Percentiles rank a stretch among this genome's conserved stretches.
Conservation (phyloP, 2,888 invertebrate species). For the Parelbella ahira region DNA sequence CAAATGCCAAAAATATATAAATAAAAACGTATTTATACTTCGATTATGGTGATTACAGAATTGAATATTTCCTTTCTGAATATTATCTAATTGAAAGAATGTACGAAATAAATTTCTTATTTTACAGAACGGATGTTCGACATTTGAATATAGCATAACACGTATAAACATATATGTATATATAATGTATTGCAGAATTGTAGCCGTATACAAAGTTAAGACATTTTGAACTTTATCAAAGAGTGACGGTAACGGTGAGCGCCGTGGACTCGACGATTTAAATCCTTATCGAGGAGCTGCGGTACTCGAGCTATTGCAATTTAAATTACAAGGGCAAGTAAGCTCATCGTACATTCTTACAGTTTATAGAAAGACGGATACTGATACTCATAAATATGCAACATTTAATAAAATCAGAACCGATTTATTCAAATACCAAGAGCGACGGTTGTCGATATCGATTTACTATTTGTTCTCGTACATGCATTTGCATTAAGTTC, state of each 20-base stretch:
- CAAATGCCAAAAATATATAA: neutral
- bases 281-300: conserved; percentile 6
- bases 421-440: conserved; percentile 2
- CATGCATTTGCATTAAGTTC: conserved; percentile 15
- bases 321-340: conserved; percentile 21
- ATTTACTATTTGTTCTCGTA: too few relatives aligned
- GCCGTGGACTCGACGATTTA: neutral
- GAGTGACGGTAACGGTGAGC: neutral
- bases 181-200: conserved; percentile 1
- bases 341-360: conserved; percentile 7
- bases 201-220: conserved; percentile 4
- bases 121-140: too few relatives aligned
- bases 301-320: conserved; percentile 10
- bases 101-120: too few relatives aligned
- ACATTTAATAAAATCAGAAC: too few relatives aligned
- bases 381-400: too few relatives aligned
- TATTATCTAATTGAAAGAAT: too few relatives aligned
- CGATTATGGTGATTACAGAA: too few relatives aligned
- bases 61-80: too few relatives aligned
- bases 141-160: too few relatives aligned
- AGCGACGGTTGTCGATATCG: neutral
- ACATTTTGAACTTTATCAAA: conserved; percentile 16
- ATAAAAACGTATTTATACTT: too few relatives aligned
- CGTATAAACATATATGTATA: too few relatives aligned
- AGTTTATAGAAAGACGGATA: neutral